Base-by-base conservation (phyloP, 2,888 invertebrate species). In the Melanostoma scalare region DNA sequence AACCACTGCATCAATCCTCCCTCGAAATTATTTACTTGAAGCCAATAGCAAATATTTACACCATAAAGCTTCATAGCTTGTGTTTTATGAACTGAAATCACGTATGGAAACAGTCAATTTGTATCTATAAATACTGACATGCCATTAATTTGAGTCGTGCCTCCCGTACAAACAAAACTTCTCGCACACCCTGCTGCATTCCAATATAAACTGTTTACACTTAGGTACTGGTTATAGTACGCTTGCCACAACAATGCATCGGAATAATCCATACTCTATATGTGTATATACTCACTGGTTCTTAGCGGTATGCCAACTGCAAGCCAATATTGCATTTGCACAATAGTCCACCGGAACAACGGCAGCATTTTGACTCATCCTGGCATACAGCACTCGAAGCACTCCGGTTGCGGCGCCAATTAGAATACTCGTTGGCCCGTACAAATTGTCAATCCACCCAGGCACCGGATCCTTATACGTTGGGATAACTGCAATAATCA, bases 371-470 rank as follows among this genome's bases (percentile, higher is more conserved):
- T 89, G 87, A n/a, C 89, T 77, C 3, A 87, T 72, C 50, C 90
- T 88, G 1, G 89, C 86, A 6, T 89, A 87, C 9, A 90, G 85
- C 0, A 91, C 89, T 44, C 92, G 89, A 38, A 95, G 88, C 0
- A 95, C 89, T 6, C 95, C 95, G 71, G 93, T 92, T 6, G 94
- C 93, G 9, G 91, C 89, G 3, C 92, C 93, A 31, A 92, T 91
- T 9, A 92, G 77, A 33, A 91, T 89, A 40, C 92, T 91, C 8
- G 91, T 91, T 56, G 92, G 92, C 31, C 95, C 95, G 88, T 94
- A 94, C 74, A 93, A 91, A 89, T 95, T 95, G 89, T 95, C 95
- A 74, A 94, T 93, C 95, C 95, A 95, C 4, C 94, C 95, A 86
- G 92, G 89, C 3, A 93, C 82, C 1, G 93, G 93, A 74, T 93